These are phyloP conservation scores for Drosophila prosaltans DNA, from an alignment of 1,140 invertebrate species.

Conservation along the genomic window DNA sequence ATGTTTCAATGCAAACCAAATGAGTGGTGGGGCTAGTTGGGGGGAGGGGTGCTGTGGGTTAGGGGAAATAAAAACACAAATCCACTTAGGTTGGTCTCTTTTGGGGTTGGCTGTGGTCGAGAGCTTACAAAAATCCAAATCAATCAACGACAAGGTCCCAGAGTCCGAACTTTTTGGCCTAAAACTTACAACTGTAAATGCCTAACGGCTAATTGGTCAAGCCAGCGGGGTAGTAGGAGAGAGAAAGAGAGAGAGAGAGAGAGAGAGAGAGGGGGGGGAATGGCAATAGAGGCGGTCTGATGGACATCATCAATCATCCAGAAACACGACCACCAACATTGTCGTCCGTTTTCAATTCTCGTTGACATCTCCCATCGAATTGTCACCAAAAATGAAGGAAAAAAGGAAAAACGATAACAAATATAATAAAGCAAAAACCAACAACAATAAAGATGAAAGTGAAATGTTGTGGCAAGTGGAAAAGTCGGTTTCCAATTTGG, in stretches of 20 bases:
- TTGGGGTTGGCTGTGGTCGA: slow-evolving; percentile 26
- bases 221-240: not conserved
- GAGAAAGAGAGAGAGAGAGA: no score
- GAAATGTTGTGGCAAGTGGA: not conserved
- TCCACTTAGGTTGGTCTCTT: slow-evolving; percentile 54
- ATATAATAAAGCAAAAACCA: no score
- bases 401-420: slow-evolving; percentile 2
- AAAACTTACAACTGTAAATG: slow-evolving; percentile 57
- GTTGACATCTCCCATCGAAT: slow-evolving; percentile 23
- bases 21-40: no score
- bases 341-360: slow-evolving; percentile 6
- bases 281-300: not conserved
- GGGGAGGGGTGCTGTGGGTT: no score
- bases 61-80: slow-evolving; percentile 13
- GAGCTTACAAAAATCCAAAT: slow-evolving; percentile 53
- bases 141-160: slow-evolving; percentile 52
- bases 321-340: slow-evolving; percentile 37
- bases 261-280: not conserved
- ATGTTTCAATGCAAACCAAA: not conserved
- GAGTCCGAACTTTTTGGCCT: slow-evolving; percentile 4
- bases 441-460: not conserved
- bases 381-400: slow-evolving; percentile 9
- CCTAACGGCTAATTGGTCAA: slow-evolving; percentile 52
- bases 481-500: slow-evolving; percentile 1
- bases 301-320: slow-evolving; percentile 48